Percentiles rank a stretch among this genome's conserved stretches.
Evolutionary conservation across 2,113 vertebrate species (phyloP).

Genomic region (Prinia subflava): DNA sequence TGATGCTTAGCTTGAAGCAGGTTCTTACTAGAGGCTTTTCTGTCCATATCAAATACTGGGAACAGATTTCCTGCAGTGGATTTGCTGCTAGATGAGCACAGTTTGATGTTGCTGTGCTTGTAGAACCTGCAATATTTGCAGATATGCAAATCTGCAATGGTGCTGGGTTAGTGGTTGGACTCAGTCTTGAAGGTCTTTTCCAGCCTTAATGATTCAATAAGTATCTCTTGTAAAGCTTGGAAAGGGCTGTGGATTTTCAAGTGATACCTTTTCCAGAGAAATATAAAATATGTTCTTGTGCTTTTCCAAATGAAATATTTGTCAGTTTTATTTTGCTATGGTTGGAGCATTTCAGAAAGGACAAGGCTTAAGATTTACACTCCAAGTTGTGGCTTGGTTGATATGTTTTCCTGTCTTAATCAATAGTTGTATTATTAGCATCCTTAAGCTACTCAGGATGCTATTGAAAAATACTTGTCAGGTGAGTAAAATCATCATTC

Average conservation of each 20-base stretch:
- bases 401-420: not conserved
- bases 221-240: not conserved
- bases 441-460: not conserved
- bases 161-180: not conserved
- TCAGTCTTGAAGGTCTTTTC: not conserved
- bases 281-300: not conserved
- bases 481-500: not conserved
- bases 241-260: not conserved
- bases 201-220: not conserved
- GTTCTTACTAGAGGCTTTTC: not conserved
- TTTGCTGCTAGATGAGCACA: not conserved
- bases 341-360: not conserved
- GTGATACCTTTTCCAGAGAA: not conserved
- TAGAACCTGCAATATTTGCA: not conserved
- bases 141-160: fast-evolving
- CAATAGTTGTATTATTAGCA: not conserved
- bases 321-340: not conserved
- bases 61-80: not conserved
- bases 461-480: not conserved
- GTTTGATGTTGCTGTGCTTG: not conserved
- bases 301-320: not conserved
- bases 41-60: not conserved
- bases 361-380: not conserved
- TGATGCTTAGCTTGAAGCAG: not conserved
- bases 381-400: not conserved